phyloP scores from a whole-genome alignment of 2,888 invertebrate genomes.

The Teleogryllus oceanicus region DNA sequence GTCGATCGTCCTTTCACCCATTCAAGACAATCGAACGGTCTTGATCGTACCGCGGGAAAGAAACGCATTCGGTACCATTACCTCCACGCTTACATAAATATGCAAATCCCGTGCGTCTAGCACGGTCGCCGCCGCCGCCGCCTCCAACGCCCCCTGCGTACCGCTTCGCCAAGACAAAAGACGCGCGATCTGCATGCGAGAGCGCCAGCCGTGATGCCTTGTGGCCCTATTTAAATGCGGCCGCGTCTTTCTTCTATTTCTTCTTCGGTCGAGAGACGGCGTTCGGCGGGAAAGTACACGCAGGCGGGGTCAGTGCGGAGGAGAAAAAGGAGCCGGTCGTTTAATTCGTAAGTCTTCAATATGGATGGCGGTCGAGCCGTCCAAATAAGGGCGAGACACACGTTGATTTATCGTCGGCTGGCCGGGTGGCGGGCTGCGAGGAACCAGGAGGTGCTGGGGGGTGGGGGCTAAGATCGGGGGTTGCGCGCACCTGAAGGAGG shows the following conservation, averaged over 20 bases:
- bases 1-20: neutral
- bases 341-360: constrained; percentile 1
- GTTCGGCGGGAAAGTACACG: too few species aligned
- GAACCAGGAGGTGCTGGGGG: neutral
- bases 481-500: neutral
- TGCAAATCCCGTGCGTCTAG: too few species aligned
- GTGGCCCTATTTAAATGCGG: neutral
- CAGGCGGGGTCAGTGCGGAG: neutral
- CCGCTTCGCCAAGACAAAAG: neutral
- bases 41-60: too few species aligned
- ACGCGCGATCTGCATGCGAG: neutral
- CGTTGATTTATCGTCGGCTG: neutral
- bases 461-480: neutral
- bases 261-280: neutral
- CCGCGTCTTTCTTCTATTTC: neutral
- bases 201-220: neutral
- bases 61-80: too few species aligned
- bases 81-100: too few species aligned
- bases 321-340: neutral
- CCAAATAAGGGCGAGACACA: neutral
- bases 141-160: too few species aligned
- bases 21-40: neutral
- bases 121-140: too few species aligned
- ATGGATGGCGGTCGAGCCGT: constrained; percentile 3
- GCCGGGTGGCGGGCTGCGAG: neutral